Conservation (phyloP, 2,888 invertebrate species). For the Smittia aterrima region DNA sequence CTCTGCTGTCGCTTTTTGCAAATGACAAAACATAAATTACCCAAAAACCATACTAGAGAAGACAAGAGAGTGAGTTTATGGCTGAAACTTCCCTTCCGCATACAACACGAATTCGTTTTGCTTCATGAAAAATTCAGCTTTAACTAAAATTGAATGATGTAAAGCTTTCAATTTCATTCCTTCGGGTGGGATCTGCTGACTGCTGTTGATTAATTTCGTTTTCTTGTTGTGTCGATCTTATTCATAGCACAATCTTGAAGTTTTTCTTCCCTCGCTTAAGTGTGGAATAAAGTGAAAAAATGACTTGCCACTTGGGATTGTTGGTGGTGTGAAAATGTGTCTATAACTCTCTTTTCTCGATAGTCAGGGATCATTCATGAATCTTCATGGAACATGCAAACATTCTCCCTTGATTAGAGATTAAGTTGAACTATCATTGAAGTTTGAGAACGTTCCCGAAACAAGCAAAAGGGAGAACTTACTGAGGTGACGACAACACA, state of each 20-base stretch:
- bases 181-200: slow-evolving; percentile 16
- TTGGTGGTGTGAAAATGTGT: slow-evolving; percentile 9
- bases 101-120: not conserved
- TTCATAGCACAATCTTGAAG: not conserved
- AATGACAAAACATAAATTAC: slow-evolving; percentile 34
- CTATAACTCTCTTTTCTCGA: not conserved
- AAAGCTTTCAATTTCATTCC: slow-evolving; percentile 28
- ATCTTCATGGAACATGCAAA: too few species aligned
- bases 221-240: slow-evolving; percentile 19
- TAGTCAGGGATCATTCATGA: not conserved
- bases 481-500: not conserved
- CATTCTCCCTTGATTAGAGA: too few species aligned
- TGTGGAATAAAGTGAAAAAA: slow-evolving; percentile 1
- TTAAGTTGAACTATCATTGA: too few species aligned
- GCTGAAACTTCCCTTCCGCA: not conserved
- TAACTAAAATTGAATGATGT: slow-evolving; percentile 27
- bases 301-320: slow-evolving; percentile 9
- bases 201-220: slow-evolving; percentile 22
- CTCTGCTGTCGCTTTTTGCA: not conserved
- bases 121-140: slow-evolving; percentile 28
- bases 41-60: not conserved
- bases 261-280: not conserved
- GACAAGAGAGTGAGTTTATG: not conserved
- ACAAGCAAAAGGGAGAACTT: too few species aligned
- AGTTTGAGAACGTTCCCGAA: too few species aligned